These are phyloP conservation scores for Microcebus jonahi DNA, from an alignment of 2,113 vertebrate genomes.

Conservation along the genomic window DNA sequence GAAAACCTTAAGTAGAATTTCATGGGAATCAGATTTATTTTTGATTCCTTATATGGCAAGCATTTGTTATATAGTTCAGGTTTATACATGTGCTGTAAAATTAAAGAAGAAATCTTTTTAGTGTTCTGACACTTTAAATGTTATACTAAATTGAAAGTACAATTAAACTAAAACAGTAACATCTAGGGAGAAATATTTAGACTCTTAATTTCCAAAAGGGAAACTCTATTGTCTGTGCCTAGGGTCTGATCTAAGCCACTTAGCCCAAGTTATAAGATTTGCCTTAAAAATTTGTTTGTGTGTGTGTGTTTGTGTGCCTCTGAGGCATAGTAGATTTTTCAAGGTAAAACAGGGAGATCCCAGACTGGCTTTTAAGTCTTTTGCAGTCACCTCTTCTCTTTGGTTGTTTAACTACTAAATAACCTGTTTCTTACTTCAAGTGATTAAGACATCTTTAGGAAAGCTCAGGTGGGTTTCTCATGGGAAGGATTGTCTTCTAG, in stretches of 20 bases:
- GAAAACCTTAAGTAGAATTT: conserved; percentile 41
- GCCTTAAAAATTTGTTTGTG: neutral
- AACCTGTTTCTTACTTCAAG: conserved; percentile 15
- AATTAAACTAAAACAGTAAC: neutral
- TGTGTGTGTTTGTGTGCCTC: neutral
- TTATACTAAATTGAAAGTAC: conserved; percentile 50
- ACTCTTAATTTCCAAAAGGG: conserved; percentile 41
- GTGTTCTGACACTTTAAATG: conserved; percentile 39
- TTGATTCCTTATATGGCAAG: conserved; percentile 40
- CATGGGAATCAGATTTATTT: conserved; percentile 45
- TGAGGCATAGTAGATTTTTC: neutral
- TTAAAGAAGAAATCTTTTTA: conserved; percentile 49
- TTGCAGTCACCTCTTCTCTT: neutral
- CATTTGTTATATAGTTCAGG: conserved; percentile 10
- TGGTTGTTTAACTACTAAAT: neutral
- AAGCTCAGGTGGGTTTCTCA: neutral
- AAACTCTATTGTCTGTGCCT: conserved; percentile 21
- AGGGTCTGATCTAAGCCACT: conserved; percentile 15
- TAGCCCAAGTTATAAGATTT: conserved; percentile 7
- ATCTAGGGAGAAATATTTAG: neutral
- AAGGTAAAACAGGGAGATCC: neutral
- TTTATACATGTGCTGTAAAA: neutral
- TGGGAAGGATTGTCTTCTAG: neutral
- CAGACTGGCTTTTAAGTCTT: conserved; percentile 42
- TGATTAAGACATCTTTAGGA: neutral